Evolutionary conservation across 1,140 invertebrate species (phyloP), one percentile per base, ranked within the genome.

Genomic region (Sycobia sp.): DNA sequence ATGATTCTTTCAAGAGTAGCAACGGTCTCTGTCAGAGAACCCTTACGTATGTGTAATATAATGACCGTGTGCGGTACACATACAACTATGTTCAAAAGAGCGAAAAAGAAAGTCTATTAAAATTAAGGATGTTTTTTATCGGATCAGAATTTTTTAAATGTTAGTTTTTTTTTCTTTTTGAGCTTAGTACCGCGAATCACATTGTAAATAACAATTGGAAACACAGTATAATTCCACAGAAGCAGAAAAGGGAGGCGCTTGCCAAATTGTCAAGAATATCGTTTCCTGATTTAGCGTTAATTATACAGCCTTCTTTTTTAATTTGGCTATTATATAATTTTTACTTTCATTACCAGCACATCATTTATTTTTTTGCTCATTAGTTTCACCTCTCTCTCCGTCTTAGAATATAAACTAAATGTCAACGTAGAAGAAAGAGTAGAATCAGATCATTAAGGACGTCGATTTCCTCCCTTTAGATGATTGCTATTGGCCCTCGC

Each of bases 1-100:
- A 62, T 71, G 70, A 71, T 74, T 68, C 68, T 67, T 50, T 79
- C 76, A 79, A 80, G 77, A 73, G 78, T 79, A 76, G 70, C 78
- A n/a, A 79, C 71, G 73, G 76, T 80, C 76, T 81, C 78, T 79
- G 73, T 77, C 72, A 67, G 62, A 69, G 59, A 65, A 23, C 62
- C 29, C 50, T n/a, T n/a, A n/a, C n/a, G n/a, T 46, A n/a, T n/a
- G n/a, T n/a, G n/a, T n/a, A n/a, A n/a, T n/a, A n/a, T n/a, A n/a
- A n/a, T n/a, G n/a, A n/a, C n/a, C n/a, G 47, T 32, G 47, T 32
- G 47, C 27, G 32, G 25, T 29, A 49, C 4, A 16, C 47, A 32
- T 22, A 27, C 8, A 23, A 10, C 5, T 32, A 32, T 32, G 29
- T 11, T 32, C 29, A 39, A 39, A 39, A 39, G 36, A 34, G 11